A percentile compares a stretch with the other conserved stretches of the same genome.
These are phyloP conservation scores for Patagioenas fasciata DNA, from an alignment of 2,113 vertebrate genomes.

Conservation along the genomic window DNA sequence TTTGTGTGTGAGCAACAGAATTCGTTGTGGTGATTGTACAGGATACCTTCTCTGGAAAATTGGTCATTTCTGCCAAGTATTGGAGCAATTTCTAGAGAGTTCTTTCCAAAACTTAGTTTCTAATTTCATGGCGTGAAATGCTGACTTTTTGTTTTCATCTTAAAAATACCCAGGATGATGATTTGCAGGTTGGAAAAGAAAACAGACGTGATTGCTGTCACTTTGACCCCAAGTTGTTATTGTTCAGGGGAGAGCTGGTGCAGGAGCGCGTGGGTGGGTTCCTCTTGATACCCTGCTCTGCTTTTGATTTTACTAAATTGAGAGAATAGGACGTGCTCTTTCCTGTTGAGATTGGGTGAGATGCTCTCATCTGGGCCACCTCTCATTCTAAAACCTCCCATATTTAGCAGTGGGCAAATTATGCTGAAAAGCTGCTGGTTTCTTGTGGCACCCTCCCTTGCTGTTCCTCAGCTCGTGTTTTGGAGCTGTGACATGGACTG, in stretches of 20 bases:
- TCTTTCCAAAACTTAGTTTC: not conserved
- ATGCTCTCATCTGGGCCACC: not conserved
- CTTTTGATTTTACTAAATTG: constrained; percentile 32
- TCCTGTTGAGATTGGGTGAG: not conserved
- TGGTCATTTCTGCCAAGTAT: not conserved
- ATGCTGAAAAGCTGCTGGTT: not conserved
- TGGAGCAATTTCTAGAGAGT: not conserved
- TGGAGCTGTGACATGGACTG: not conserved
- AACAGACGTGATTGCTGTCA: not conserved
- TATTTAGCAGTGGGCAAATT: not conserved
- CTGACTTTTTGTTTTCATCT: not conserved
- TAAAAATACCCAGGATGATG: not conserved
- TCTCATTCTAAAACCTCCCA: not conserved
- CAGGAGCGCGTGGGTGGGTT: not conserved
- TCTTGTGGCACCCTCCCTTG: not conserved
- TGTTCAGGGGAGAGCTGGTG: not conserved
- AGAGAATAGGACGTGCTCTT: constrained; percentile 9
- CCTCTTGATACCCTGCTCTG: not conserved
- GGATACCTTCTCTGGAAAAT: not conserved
- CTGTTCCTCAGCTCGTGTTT: not conserved
- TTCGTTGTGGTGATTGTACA: not conserved
- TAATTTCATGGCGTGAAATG: not conserved
- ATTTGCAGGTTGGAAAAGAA: not conserved
- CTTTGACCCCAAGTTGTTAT: not conserved
- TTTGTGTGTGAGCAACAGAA: not conserved